Evolutionary conservation across 2,113 vertebrate species (phyloP).

Genomic region (Xiphophorus hellerii): DNA sequence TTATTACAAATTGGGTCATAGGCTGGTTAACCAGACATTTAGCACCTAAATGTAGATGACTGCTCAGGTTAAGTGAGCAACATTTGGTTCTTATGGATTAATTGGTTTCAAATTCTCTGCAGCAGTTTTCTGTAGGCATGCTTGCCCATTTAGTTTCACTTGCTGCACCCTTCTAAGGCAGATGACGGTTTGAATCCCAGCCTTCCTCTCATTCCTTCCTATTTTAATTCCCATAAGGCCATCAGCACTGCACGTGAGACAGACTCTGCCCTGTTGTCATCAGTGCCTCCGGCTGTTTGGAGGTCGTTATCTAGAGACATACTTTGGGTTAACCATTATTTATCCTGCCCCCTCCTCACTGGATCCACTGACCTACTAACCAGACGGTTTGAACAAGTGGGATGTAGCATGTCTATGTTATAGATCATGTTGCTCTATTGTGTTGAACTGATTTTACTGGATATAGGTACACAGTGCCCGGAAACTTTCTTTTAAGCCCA

Average conservation of each 20-base stretch:
- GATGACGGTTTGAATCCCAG: slow-evolving; percentile 18
- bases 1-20: slow-evolving; percentile 3
- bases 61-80: slow-evolving; percentile 15
- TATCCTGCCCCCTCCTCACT: slow-evolving; percentile 28
- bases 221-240: slow-evolving; percentile 31
- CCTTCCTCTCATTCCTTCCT: slow-evolving; percentile 11
- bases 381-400: slow-evolving; percentile 26
- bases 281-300: slow-evolving; percentile 39
- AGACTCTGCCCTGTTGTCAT: slow-evolving; percentile 16
- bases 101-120: slow-evolving; percentile 1
- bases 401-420: slow-evolving; percentile 13
- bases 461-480: background rate
- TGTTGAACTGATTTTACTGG: slow-evolving; percentile 1
- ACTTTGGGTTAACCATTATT: slow-evolving; percentile 47
- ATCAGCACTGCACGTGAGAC: slow-evolving; percentile 18
- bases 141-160: slow-evolving; percentile 17
- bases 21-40: slow-evolving; percentile 22
- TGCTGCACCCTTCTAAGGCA: slow-evolving; percentile 34
- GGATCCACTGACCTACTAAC: slow-evolving; percentile 57
- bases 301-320: slow-evolving; percentile 42
- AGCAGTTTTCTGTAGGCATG: slow-evolving; percentile 10
- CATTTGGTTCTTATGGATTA: slow-evolving; percentile 8
- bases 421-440: slow-evolving; percentile 15
- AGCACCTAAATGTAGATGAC: slow-evolving; percentile 5
- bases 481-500: background rate